phyloP scores from a whole-genome alignment of 2,113 vertebrate genomes.

The Dasyornis broadbenti region DNA sequence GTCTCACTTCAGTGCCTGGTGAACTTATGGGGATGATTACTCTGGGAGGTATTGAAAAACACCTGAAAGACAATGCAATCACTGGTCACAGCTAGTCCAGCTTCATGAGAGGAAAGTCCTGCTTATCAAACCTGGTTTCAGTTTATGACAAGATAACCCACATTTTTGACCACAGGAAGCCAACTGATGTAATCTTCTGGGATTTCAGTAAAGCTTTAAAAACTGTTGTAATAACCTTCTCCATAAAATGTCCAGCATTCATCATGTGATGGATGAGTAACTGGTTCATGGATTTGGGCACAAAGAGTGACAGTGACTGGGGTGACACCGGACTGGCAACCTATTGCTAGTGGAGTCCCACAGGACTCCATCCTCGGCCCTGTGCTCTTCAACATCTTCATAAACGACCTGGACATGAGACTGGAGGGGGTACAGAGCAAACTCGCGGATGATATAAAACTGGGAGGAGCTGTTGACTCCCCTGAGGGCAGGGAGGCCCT shows the following conservation, averaged over 20 bases:
- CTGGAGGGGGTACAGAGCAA: not conserved
- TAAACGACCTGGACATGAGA: fast-evolving
- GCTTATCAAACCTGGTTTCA: not conserved
- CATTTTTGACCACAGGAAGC: fast-evolving
- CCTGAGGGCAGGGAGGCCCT: not conserved
- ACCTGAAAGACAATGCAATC: not conserved
- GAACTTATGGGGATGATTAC: not conserved
- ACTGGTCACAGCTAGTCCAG: not conserved
- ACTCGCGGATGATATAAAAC: not conserved
- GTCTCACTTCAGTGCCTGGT: not conserved
- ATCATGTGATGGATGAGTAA: not conserved
- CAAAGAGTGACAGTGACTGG: not conserved
- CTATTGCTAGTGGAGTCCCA: not conserved
- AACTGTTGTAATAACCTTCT: not conserved
- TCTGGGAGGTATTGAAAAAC: not conserved
- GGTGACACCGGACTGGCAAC: fast-evolving
- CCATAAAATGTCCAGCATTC: not conserved
- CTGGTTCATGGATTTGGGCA: not conserved
- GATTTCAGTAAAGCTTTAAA: not conserved
- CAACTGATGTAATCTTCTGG: not conserved
- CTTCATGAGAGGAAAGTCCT: not conserved
- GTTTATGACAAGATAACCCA: not conserved
- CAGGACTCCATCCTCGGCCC: not conserved
- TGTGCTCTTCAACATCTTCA: not conserved
- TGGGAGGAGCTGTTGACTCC: not conserved